phyloP scores from a whole-genome alignment of 2,113 vertebrate genomes.

The Suricata suricatta region DNA sequence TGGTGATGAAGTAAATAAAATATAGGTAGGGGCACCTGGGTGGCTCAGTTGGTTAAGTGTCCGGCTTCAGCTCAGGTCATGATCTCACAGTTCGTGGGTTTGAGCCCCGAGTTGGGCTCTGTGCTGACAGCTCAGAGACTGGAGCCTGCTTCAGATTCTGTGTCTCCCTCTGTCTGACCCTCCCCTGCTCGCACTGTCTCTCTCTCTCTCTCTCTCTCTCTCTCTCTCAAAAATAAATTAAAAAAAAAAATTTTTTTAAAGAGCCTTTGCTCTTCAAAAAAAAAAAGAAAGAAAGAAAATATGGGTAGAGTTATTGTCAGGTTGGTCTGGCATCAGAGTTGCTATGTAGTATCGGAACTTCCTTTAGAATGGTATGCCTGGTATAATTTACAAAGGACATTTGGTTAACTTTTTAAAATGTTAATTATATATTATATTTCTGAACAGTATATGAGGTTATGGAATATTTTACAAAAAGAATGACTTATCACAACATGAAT shows the following conservation, averaged over 20 bases:
- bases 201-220: too few species aligned
- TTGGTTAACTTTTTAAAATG: background rate
- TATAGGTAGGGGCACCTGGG: background rate
- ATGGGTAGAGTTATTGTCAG: background rate
- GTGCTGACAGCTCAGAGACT: too few species aligned
- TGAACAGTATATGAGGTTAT: background rate
- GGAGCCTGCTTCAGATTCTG: too few species aligned
- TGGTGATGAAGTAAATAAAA: slow-evolving; percentile 10
- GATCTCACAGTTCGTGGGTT: too few species aligned
- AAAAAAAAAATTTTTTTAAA: too few species aligned
- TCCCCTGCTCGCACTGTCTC: too few species aligned
- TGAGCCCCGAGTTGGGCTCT: too few species aligned
- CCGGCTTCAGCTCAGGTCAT: too few species aligned
- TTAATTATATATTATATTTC: background rate
- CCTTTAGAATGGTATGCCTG: background rate
- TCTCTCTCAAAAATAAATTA: too few species aligned
- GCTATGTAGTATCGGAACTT: background rate
- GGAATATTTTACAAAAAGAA: background rate
- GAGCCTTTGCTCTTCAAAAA: too few species aligned
- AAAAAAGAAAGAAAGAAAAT: background rate
- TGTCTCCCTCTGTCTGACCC: too few species aligned
- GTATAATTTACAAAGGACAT: background rate
- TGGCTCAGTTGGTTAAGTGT: too few species aligned
- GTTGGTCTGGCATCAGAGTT: background rate
- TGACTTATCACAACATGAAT: background rate